Conservation (phyloP, 1,140 invertebrate species). For the Paramacrobiotus metropolitanus region DNA sequence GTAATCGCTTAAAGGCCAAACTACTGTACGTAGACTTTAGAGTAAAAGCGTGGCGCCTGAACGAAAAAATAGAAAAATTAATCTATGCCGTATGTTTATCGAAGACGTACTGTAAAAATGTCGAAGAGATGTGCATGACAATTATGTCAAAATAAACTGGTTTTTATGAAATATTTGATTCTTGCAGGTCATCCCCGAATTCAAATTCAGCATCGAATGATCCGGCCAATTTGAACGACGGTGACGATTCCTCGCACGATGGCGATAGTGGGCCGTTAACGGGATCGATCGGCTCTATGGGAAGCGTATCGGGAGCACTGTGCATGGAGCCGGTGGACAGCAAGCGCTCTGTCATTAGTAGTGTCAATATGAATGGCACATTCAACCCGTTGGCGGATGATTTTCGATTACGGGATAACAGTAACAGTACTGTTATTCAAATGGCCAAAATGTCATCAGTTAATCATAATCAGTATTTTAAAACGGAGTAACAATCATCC, state of each 20-base stretch:
- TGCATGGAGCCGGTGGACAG: too few relatives aligned
- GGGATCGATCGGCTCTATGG: too few relatives aligned
- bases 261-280: neutral
- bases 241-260: neutral
- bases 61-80: too few relatives aligned
- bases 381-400: neutral
- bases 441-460: neutral
- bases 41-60: too few relatives aligned
- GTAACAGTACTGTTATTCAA: neutral
- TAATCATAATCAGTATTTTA: neutral
- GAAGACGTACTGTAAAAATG: too few relatives aligned
- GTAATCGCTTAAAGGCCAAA: too few relatives aligned
- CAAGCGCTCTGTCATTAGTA: too few relatives aligned
- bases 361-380: too few relatives aligned
- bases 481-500: neutral
- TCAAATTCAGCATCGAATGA: neutral
- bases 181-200: neutral
- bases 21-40: too few relatives aligned
- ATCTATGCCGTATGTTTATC: too few relatives aligned
- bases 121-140: too few relatives aligned
- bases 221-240: neutral
- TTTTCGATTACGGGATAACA: neutral
- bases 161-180: neutral
- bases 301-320: too few relatives aligned
- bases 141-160: constrained; percentile 10